phyloP scores from a whole-genome alignment of 1,140 invertebrate species.

The Rhynchophorus ferrugineus region DNA sequence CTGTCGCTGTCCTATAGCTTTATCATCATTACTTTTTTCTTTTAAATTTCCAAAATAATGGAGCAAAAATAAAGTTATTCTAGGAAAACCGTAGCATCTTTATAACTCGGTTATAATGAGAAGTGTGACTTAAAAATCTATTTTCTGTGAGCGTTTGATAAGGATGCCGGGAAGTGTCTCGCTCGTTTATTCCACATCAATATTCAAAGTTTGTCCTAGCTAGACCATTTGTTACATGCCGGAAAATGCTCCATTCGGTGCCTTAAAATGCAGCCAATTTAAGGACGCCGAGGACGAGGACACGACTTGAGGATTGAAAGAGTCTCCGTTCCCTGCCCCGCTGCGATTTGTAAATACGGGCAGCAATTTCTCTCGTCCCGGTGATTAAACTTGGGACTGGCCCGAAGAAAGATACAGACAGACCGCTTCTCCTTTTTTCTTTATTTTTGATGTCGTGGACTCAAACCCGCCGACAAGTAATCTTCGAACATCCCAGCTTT shows the following conservation, averaged over 20 bases:
- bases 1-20: too few relatives aligned
- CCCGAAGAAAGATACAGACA: too few relatives aligned
- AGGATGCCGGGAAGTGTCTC: slow-evolving; percentile 19
- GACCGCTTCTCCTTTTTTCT: too few relatives aligned
- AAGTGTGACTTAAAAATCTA: slow-evolving; percentile 25
- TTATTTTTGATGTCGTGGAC: too few relatives aligned
- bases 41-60: too few relatives aligned
- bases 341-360: slow-evolving; percentile 1
- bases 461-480: too few relatives aligned
- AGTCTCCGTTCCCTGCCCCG: not conserved
- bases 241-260: slow-evolving; percentile 10
- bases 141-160: slow-evolving; percentile 21
- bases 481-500: too few relatives aligned
- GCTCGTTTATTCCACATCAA: slow-evolving; percentile 28
- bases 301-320: not conserved
- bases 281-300: not conserved
- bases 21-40: too few relatives aligned
- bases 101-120: too few relatives aligned
- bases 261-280: slow-evolving; percentile 30
- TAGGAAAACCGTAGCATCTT: too few relatives aligned
- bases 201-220: slow-evolving; percentile 31
- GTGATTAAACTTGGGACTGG: not conserved
- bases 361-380: not conserved
- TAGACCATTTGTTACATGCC: slow-evolving; percentile 31
- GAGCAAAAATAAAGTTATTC: too few relatives aligned